These are phyloP conservation scores for Diplazon laetatorius DNA, from an alignment of 2,888 invertebrate genomes.

Conservation along the genomic window DNA sequence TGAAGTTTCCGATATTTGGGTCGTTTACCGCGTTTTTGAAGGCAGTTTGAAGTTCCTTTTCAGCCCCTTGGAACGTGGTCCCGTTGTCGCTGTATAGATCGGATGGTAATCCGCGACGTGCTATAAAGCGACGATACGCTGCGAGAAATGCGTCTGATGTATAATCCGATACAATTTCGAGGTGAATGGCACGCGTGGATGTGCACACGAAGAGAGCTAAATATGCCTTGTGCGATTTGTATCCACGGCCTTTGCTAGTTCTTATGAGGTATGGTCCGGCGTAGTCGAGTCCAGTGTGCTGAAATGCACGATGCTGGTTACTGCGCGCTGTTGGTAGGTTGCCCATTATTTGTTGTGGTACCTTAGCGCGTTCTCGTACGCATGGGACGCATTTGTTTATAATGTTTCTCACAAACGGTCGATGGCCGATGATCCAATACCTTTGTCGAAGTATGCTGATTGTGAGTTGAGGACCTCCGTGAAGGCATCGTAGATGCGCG, in stretches of 20 bases:
- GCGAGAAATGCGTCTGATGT: no score
- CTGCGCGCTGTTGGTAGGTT: conserved; percentile 74
- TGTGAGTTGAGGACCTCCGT: conserved; percentile 67
- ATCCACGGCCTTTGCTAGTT: conserved; percentile 48
- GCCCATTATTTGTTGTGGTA: conserved; percentile 72
- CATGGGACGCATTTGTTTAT: conserved; percentile 73
- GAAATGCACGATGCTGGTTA: conserved; percentile 68
- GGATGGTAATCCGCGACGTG: no score
- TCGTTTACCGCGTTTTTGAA: conserved; percentile 10
- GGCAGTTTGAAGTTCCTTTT: conserved; percentile 52
- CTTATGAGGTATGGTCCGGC: conserved; percentile 72
- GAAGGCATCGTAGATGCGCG: no score
- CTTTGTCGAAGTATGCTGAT: conserved; percentile 58
- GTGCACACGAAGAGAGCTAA: no score
- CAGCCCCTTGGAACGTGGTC: conserved; percentile 70
- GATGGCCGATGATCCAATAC: conserved; percentile 73
- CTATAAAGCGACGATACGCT: no score
- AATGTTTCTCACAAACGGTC: conserved; percentile 63
- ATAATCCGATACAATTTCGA: no score
- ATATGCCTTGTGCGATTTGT: conserved; percentile 59
- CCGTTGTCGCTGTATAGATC: no score
- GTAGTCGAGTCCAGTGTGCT: conserved; percentile 74
- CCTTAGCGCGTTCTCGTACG: conserved; percentile 60
- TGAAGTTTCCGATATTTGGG: conserved; percentile 31
- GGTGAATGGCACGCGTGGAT: no score